These are phyloP conservation scores for Sitodiplosis mosellana DNA, from an alignment of 1,140 invertebrate genomes.

Conservation along the genomic window DNA sequence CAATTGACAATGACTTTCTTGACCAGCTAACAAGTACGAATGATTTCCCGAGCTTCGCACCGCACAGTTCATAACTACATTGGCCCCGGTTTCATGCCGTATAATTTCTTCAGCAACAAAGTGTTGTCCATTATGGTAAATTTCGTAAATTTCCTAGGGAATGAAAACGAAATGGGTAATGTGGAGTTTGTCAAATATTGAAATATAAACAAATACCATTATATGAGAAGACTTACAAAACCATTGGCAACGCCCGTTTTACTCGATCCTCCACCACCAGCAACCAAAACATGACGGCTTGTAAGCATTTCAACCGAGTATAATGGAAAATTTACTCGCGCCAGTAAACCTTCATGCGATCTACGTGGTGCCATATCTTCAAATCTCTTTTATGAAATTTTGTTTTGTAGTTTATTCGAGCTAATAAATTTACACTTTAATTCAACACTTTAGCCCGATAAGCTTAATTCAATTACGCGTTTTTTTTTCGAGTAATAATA, in stretches of 20 bases:
- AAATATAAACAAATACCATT: background rate
- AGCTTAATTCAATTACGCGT: too few species aligned
- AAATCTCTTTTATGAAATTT: background rate
- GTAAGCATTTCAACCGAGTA: slow-evolving; percentile 81
- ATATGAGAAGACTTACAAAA: slow-evolving; percentile 48
- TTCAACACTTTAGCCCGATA: too few species aligned
- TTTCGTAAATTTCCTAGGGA: slow-evolving; percentile 74
- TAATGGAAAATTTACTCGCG: slow-evolving; percentile 79
- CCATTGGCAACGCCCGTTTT: slow-evolving; percentile 92
- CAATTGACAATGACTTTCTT: slow-evolving; percentile 80
- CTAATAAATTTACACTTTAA: too few species aligned
- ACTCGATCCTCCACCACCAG: slow-evolving; percentile 83
- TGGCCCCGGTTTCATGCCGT: slow-evolving; percentile 69
- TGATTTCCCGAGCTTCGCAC: slow-evolving; percentile 44
- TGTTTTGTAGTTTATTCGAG: too few species aligned
- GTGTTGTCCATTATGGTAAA: slow-evolving; percentile 59
- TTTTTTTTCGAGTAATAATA: too few species aligned
- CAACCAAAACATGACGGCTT: slow-evolving; percentile 81
- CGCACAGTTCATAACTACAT: slow-evolving; percentile 82
- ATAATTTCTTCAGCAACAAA: slow-evolving; percentile 72
- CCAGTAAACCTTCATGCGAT: slow-evolving; percentile 46
- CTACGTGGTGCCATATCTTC: slow-evolving; percentile 18
- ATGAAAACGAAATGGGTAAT: background rate
- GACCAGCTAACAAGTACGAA: slow-evolving; percentile 68
- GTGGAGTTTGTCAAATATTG: background rate